These are phyloP conservation scores for Alligator sinensis DNA, from an alignment of 2,113 vertebrate genomes.

Conservation along the genomic window DNA sequence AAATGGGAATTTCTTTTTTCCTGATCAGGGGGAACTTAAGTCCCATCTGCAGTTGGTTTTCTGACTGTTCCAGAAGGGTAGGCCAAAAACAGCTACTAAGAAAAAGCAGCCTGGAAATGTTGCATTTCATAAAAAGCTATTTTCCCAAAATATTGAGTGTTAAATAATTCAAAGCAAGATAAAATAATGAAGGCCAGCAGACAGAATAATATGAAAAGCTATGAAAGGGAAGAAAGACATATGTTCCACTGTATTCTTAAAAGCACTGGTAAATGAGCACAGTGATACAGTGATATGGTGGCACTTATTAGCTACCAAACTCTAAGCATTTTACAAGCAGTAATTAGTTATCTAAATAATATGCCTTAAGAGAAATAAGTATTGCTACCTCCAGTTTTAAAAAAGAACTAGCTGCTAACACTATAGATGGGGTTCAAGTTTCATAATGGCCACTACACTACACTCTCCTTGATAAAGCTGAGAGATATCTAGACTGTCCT, in stretches of 20 bases:
- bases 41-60: background rate
- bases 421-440: too few relatives aligned
- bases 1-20: background rate
- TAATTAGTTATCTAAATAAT: background rate
- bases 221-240: background rate
- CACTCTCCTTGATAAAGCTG: background rate
- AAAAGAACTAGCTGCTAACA: too few relatives aligned
- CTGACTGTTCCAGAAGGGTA: background rate
- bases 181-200: background rate
- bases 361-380: background rate
- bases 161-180: fast-evolving
- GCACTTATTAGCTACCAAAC: background rate
- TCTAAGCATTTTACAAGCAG: background rate
- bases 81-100: background rate
- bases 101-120: background rate
- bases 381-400: background rate
- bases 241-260: background rate
- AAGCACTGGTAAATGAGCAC: background rate
- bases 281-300: background rate
- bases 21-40: background rate
- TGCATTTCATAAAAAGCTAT: background rate
- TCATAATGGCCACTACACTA: background rate
- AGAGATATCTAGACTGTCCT: background rate
- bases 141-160: background rate
- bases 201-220: background rate